A percentile compares a stretch with the other conserved stretches of the same genome.
Evolutionary conservation across 2,113 vertebrate species (phyloP).

Genomic region (Toxostoma redivivum): DNA sequence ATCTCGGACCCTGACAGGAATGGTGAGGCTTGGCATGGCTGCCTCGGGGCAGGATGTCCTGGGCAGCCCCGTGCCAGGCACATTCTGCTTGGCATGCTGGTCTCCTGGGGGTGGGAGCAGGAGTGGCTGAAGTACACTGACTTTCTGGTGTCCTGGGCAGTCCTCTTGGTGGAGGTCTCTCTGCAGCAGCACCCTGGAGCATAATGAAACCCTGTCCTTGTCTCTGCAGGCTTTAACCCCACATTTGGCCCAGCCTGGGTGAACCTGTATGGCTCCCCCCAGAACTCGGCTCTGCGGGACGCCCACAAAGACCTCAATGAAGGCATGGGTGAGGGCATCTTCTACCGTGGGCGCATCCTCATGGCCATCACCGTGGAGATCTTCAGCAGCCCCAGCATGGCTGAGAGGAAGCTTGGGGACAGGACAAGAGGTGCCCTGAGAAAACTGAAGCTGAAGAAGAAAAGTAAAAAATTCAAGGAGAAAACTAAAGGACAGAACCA

Average conservation of each 20-base stretch:
- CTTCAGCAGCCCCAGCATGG: constrained; percentile 67
- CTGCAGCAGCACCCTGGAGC: background rate
- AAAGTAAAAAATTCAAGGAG: constrained; percentile 78
- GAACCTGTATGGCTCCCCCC: constrained; percentile 88
- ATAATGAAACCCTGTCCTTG: background rate
- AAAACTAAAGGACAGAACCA: constrained; percentile 55
- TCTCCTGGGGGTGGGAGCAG: background rate
- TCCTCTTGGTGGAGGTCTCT: background rate
- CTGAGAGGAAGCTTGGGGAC: constrained; percentile 62
- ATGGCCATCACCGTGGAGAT: constrained; percentile 81
- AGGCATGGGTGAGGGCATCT: constrained; percentile 85
- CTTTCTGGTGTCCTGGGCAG: background rate
- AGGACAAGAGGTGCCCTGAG: constrained; percentile 68
- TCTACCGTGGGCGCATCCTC: constrained; percentile 86
- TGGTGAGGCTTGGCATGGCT: constrained; percentile 64
- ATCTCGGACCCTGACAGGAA: constrained; percentile 88
- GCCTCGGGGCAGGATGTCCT: rapidly evolving
- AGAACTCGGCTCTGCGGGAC: constrained; percentile 81
- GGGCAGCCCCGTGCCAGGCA: background rate
- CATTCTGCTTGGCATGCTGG: background rate
- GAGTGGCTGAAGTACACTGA: rapidly evolving
- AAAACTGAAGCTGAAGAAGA: constrained; percentile 79
- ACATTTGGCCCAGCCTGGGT: constrained; percentile 90
- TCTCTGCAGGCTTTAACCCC: constrained; percentile 82
- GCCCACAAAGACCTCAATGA: constrained; percentile 86